A percentile compares a stretch with the other conserved stretches of the same genome.
phyloP scores from a whole-genome alignment of 2,888 invertebrate species.

The Pyrrhia umbra region DNA sequence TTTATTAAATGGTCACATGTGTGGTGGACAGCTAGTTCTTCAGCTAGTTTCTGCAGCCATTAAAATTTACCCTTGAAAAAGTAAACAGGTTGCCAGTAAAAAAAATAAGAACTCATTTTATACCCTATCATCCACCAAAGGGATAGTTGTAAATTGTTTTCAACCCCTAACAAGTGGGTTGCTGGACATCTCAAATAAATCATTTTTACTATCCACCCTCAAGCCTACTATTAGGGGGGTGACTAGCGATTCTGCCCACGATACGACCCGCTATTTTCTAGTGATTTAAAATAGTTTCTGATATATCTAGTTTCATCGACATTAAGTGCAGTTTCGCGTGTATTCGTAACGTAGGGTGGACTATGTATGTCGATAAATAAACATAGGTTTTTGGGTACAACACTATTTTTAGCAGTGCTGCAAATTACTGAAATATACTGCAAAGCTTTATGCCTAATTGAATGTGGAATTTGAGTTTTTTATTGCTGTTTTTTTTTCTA shows the following conservation, averaged over 20 bases:
- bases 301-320: constrained; percentile 73
- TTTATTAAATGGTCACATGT: no score
- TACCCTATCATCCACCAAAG: constrained; percentile 71
- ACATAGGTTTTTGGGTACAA: background rate
- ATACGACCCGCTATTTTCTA: constrained; percentile 70
- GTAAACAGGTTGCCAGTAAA: no score
- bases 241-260: constrained; percentile 77
- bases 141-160: constrained; percentile 86
- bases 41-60: no score
- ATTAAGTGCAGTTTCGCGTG: constrained; percentile 84
- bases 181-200: constrained; percentile 87
- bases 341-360: constrained; percentile 41
- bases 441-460: background rate
- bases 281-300: constrained; percentile 82
- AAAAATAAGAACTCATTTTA: constrained; percentile 62
- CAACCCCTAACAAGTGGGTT: constrained; percentile 81
- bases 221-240: constrained; percentile 73
- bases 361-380: constrained; percentile 27
- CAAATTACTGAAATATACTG: background rate
- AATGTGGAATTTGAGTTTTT: background rate
- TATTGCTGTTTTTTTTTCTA: background rate
- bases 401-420: background rate
- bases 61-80: no score
- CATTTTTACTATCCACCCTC: constrained; percentile 85
- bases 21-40: no score